Evolutionary conservation across 2,797 vertebrate genomes (phyloP).

Genomic region (Sebastes oblongus): DNA sequence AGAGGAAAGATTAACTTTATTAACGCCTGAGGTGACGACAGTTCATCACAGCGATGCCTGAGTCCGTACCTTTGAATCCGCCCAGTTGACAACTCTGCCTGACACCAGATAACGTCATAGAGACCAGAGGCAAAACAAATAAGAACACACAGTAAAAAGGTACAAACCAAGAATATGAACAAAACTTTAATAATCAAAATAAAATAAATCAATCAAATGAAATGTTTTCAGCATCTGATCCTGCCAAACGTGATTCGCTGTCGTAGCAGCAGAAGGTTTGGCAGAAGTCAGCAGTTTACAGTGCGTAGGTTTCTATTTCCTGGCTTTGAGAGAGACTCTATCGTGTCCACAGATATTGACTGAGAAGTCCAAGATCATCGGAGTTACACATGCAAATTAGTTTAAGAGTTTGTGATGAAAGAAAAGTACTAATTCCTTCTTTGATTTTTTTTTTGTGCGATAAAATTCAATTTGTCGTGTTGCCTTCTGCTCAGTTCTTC

Average conservation of each 20-base stretch:
- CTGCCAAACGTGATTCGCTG: constrained; percentile 13
- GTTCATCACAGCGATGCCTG: not conserved
- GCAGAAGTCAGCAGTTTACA: constrained; percentile 37
- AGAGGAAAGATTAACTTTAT: constrained; percentile 2
- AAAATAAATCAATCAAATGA: not conserved
- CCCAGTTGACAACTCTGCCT: not conserved
- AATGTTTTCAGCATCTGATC: constrained; percentile 11
- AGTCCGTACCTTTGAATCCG: not conserved
- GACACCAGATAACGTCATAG: not conserved
- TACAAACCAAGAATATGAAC: not conserved
- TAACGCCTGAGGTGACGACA: not conserved
- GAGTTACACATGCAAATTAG: constrained; percentile 7
- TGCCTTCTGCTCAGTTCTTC: not conserved
- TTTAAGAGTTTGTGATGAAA: not conserved
- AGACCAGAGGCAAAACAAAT: not conserved
- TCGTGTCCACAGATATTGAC: constrained; percentile 2
- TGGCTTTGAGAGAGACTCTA: not conserved
- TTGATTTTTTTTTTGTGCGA: not conserved
- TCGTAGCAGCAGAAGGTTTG: not conserved
- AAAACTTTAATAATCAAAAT: not conserved
- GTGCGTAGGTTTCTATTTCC: constrained; percentile 9
- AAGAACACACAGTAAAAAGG: not conserved
- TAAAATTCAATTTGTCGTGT: constrained; percentile 3
- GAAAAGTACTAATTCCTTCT: not conserved
- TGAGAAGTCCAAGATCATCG: not conserved